Conservation (phyloP, 2,888 invertebrate species). For the Steromphala cineraria region DNA sequence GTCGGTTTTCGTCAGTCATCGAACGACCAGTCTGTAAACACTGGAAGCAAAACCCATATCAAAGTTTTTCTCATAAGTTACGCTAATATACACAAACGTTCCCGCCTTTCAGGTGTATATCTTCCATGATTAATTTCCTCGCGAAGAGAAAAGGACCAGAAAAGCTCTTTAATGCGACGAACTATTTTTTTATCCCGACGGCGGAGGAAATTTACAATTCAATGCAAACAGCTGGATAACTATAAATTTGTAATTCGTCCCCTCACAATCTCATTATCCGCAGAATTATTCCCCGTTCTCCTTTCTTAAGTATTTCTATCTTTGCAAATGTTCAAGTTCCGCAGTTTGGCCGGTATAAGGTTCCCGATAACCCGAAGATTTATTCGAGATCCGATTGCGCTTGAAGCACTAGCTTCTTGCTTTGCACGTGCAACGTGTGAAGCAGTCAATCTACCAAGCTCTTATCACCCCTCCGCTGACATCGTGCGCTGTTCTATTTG, state of each 20-base stretch:
- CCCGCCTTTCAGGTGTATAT: conserved; percentile 15
- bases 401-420: neutral
- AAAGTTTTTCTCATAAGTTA: conserved; percentile 14
- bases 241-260: conserved; percentile 27
- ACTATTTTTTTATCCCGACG: neutral
- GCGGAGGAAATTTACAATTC: conserved; percentile 24
- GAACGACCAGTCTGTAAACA: neutral
- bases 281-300: conserved; percentile 25
- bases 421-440: neutral
- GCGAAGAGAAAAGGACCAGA: conserved; percentile 14
- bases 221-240: conserved; percentile 22
- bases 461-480: conserved; percentile 5
- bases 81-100: conserved; percentile 17
- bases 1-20: conserved; percentile 9
- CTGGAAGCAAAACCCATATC: neutral
- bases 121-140: neutral
- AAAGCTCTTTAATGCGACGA: neutral
- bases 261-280: conserved; percentile 21
- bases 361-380: conserved; percentile 6
- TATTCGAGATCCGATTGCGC: neutral
- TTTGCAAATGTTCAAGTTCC: neutral
- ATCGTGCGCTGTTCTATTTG: neutral
- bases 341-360: conserved; percentile 1
- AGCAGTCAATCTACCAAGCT: neutral
- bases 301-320: conserved; percentile 23